A percentile compares a stretch with the other conserved stretches of the same genome.
Evolutionary conservation across 2,113 vertebrate genomes (phyloP).

Genomic region (Dromiciops gliroides): DNA sequence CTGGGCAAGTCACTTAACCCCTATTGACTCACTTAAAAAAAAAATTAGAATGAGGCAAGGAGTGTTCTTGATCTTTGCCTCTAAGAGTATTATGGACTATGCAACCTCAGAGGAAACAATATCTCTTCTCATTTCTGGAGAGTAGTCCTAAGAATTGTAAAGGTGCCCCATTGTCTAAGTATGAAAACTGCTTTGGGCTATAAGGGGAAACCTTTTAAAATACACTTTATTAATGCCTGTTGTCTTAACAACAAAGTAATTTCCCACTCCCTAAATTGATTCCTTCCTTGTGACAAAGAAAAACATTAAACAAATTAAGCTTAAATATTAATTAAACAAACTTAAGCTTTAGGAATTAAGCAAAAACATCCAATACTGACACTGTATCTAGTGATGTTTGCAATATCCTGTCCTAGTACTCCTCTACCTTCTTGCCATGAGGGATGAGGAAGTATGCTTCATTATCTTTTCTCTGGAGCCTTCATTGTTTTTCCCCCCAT

Average conservation of each 20-base stretch:
- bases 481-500: neutral
- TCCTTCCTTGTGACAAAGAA: neutral
- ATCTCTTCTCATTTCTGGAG: neutral
- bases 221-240: neutral
- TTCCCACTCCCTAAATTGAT: neutral
- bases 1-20: too few species aligned
- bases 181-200: neutral
- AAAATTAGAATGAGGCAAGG: neutral
- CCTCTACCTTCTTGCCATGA: neutral
- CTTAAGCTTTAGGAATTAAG: neutral
- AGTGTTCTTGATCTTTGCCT: neutral
- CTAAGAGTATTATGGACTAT: neutral
- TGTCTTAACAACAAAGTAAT: neutral
- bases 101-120: neutral
- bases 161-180: neutral
- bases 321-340: neutral
- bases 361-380: neutral
- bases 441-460: neutral
- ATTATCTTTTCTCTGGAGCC: neutral
- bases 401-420: neutral
- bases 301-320: neutral
- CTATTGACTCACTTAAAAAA: too few species aligned
- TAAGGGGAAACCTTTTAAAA: neutral
- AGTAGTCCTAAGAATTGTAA: neutral
- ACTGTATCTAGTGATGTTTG: neutral